phyloP scores from a whole-genome alignment of 53 echinoderm and acorn worm genomes.

The Paracentrotus lividus region DNA sequence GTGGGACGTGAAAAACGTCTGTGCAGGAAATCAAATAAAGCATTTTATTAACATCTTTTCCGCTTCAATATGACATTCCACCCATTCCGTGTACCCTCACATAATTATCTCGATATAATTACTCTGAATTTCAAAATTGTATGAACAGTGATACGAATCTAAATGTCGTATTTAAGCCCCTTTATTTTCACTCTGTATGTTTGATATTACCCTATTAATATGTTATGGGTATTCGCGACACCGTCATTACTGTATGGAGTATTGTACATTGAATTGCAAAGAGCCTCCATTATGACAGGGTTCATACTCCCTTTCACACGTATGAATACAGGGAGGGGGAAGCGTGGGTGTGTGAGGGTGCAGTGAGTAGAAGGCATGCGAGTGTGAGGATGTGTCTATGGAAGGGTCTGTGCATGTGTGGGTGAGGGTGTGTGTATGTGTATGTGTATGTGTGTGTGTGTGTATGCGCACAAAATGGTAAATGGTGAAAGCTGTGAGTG shows the following conservation, averaged over 20 bases:
- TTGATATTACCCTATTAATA: too few relatives aligned
- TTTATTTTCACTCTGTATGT: too few relatives aligned
- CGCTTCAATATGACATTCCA: background rate
- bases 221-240: too few relatives aligned
- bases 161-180: too few relatives aligned
- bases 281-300: background rate
- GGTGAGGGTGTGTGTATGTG: background rate
- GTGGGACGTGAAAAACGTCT: background rate
- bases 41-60: background rate
- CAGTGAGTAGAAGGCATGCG: background rate
- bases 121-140: too few relatives aligned
- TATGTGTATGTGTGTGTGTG: background rate
- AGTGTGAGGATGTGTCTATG: background rate
- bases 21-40: slow-evolving; percentile 1
- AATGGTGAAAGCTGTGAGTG: too few relatives aligned
- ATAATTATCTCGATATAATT: too few relatives aligned
- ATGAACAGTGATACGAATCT: too few relatives aligned
- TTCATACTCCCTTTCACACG: background rate
- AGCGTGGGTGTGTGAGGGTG: background rate
- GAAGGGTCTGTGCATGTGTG: background rate
- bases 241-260: too few relatives aligned
- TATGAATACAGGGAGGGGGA: too few relatives aligned
- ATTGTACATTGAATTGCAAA: too few relatives aligned
- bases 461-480: too few relatives aligned
- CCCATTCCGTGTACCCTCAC: background rate